Conservation (phyloP, 1,140 invertebrate species). For the Macrobrachium rosenbergii region DNA sequence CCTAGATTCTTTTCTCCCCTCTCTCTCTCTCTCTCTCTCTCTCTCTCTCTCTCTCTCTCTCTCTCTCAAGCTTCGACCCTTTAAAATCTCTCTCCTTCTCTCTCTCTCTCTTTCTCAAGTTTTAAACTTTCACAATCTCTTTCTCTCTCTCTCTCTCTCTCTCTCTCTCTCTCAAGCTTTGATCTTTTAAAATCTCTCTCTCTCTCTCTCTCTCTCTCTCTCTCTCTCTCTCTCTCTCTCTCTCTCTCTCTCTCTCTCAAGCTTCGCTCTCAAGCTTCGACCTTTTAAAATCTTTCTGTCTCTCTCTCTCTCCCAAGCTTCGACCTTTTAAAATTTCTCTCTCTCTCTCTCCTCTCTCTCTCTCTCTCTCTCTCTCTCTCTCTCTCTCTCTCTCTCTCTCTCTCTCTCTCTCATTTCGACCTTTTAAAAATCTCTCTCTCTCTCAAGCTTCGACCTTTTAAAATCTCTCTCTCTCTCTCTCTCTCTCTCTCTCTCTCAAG, state of each 20-base stretch:
- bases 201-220: neutral
- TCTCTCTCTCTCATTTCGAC: neutral
- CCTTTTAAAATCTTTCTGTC: neutral
- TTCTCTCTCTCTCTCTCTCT: too few species aligned
- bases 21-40: neutral
- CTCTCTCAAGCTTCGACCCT: neutral
- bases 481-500: neutral
- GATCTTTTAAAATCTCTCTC: neutral
- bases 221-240: too few species aligned
- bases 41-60: neutral
- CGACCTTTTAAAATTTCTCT: too few species aligned
- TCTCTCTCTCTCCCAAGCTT: too few species aligned
- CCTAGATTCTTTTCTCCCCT: neutral
- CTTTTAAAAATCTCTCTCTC: neutral
- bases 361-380: constrained; percentile 16
- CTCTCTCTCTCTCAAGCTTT: neutral
- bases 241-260: neutral
- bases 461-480: neutral
- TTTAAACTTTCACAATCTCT: neutral
- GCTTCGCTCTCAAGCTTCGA: neutral
- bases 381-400: neutral
- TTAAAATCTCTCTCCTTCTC: neutral
- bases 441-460: neutral
- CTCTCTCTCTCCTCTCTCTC: neutral
- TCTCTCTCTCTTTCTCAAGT: neutral